Base-by-base conservation (phyloP, 1,140 invertebrate genomes). In the Drosophila takahashii region DNA sequence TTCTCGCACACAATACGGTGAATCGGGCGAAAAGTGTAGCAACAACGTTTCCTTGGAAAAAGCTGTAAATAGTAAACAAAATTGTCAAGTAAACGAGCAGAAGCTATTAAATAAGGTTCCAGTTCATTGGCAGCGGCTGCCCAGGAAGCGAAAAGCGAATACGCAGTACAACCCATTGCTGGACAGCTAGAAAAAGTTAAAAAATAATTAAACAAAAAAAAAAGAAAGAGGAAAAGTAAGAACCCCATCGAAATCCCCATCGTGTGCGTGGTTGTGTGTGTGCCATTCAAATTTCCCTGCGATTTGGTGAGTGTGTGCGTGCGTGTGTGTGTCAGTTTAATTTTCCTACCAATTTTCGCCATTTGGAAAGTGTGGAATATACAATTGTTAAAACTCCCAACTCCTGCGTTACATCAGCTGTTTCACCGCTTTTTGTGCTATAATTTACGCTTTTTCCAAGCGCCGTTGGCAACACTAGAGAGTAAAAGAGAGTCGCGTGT, bases 11-110 rank as follows among this genome's bases (percentile, higher is more conserved):
- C 13, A 61, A 72, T 52, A 32, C 36, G 34, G 72, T 66, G 60
- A 69, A 37, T 48, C 52, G 56, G 41, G 37, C 13, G 77, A 76
- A 79, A 70, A 77, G 3, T 22, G 76, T 89, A 84, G 84, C 84
- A 87, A 87, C 81, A 83, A 76, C 75, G 83, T 89, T 90, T 85
- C 73, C 77, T 89, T 84, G 84, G 84, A 90, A 80, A 84, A 90
- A 90, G 64, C 87, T 90, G 85, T 90, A 84, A 89, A 89, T 90
- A 85, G 80, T 85, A 89, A 90, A 89, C 84, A 85, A 89, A 89
- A 89, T 89, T 89, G 64, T 84, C 48, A 71, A 89, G 80, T 87
- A 36, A 83, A 77, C 64, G 59, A 71, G 37, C 50, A 48, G 53
- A 77, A 34, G 13, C 27, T 36, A 67, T 29, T 8, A 42, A 72